phyloP scores from a whole-genome alignment of 2,113 vertebrate species.

The Laterallus jamaicensis region DNA sequence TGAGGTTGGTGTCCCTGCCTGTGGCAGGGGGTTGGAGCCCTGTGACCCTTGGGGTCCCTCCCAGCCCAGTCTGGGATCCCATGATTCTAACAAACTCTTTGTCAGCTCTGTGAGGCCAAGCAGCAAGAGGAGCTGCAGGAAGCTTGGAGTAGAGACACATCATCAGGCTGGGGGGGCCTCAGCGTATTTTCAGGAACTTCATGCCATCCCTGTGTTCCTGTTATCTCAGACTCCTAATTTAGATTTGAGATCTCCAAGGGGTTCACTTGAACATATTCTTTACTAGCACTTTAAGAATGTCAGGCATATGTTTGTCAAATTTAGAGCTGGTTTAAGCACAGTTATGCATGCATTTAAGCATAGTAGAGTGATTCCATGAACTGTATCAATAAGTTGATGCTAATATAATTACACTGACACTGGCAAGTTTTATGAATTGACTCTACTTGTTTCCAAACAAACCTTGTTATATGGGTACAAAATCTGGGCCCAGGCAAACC shows the following conservation, averaged over 20 bases:
- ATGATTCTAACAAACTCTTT: not conserved
- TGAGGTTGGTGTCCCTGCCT: too few relatives aligned
- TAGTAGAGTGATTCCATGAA: not conserved
- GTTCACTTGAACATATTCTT: not conserved
- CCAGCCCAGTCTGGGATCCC: too few relatives aligned
- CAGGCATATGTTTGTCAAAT: conserved; percentile 23
- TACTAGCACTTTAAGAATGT: not conserved
- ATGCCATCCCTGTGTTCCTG: not conserved
- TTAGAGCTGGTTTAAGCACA: not conserved
- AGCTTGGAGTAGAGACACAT: too few relatives aligned
- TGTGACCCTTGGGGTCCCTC: too few relatives aligned
- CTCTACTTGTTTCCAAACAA: not conserved
- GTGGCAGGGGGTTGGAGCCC: too few relatives aligned
- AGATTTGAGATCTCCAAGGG: not conserved
- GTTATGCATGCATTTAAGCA: not conserved
- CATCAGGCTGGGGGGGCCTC: not conserved
- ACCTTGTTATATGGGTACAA: not conserved
- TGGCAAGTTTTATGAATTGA: not conserved
- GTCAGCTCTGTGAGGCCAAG: not conserved
- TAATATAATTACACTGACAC: not conserved
- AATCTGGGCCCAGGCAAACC: not conserved
- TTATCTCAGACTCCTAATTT: not conserved
- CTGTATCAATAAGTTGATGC: not conserved
- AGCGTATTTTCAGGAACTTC: not conserved
- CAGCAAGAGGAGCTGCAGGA: not conserved